Base-by-base conservation (phyloP, 1,140 invertebrate species). In the Micrasema minimum region DNA sequence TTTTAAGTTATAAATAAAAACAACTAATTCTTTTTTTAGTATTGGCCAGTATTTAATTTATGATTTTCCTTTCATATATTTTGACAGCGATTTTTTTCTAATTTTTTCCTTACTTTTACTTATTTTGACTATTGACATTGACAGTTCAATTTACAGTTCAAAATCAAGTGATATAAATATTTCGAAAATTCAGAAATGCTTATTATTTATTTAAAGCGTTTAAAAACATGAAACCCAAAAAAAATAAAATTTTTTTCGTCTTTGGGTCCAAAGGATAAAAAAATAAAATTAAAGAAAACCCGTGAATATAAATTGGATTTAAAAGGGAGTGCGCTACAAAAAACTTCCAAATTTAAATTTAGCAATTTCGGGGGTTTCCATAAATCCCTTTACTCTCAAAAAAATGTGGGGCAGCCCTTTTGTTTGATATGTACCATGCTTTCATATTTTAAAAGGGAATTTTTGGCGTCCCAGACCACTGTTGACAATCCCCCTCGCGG, bases 291-390 rank as follows among this genome's bases (percentile, higher is more conserved):
- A n/a, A n/a, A n/a, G 12, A 22, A 57, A 26, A 37, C 7, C 12
- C 3, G 23, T 43, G 1, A 88, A 89, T 78, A 81, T 96, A 69
- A 79, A 81, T 97, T 61, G 93, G 91, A 35, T 93, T 93, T 72
- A 97, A 95, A 1, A 96, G 95, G 18, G 97, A 95, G 83, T 95
- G 98, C 6, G 96, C 96, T 20, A 89, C 93, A 7, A 93, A 97
- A 18, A 97, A 97, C 83, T 77, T 96, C 41, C 88, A 90, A 1
- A 78, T 88, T 76, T 78, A 97, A 31, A 83, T 93, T 2, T 37
- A 77, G 86, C 20, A 82, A 86, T 72, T 78, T 92, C 16, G n/a
- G 78, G 80, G 73, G 78, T 61, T 3, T 16, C 3, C 20, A 12
- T 14, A 57, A 38, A 37, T 0, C 26, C 11, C 11, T 6, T 57